Evolutionary conservation across 1,140 invertebrate genomes (phyloP).

Genomic region (Meteorus sp.): DNA sequence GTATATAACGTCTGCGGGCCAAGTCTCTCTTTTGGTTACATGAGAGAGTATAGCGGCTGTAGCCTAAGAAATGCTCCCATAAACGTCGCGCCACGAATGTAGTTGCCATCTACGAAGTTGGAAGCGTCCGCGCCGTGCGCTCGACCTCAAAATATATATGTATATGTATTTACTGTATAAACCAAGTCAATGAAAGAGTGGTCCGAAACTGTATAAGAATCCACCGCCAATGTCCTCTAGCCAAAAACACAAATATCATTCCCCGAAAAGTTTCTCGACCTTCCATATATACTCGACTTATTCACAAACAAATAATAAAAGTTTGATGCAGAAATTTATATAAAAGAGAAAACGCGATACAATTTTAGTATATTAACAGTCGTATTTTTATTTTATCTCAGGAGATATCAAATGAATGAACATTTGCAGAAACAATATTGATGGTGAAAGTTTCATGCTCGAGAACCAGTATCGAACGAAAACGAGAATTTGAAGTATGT

Average conservation of each 20-base stretch:
- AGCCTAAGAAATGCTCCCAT: constrained; percentile 42
- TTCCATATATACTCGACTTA: background rate
- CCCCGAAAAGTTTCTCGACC: constrained; percentile 13
- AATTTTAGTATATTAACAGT: no score
- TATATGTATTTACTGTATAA: no score
- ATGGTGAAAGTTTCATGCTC: no score
- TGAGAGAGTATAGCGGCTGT: background rate
- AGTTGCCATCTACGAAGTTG: constrained; percentile 38
- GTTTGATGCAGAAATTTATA: background rate
- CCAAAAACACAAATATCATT: constrained; percentile 21
- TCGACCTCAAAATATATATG: constrained; percentile 24
- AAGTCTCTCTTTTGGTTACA: constrained; percentile 2
- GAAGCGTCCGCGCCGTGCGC: constrained; percentile 10
- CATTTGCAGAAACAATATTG: no score
- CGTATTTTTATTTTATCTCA: no score
- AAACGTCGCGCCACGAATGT: constrained; percentile 42
- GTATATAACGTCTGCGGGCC: constrained; percentile 6
- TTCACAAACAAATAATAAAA: background rate
- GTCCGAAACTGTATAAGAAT: constrained; percentile 9
- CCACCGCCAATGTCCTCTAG: background rate
- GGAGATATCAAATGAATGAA: no score
- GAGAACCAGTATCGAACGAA: no score
- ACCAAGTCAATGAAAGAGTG: constrained; percentile 21
- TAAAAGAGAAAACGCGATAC: background rate
- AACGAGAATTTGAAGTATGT: no score